Evolutionary conservation across 2,113 vertebrate genomes (phyloP).

Genomic region (Paradoxurus hermaphroditus): DNA sequence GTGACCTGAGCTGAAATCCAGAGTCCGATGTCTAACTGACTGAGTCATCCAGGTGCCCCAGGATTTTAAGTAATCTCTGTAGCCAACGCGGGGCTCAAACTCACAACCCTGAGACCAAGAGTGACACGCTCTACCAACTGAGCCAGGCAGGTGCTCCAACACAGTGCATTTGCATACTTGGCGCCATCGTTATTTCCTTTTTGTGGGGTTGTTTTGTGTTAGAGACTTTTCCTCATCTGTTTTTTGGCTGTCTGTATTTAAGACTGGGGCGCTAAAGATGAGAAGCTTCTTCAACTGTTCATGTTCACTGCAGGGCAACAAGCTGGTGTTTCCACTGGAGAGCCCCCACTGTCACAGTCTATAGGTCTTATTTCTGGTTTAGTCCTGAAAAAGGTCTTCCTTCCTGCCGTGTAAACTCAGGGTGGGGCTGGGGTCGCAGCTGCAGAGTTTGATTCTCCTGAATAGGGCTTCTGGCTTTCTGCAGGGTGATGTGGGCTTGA

Average conservation of each 20-base stretch:
- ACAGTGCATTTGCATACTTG: not conserved
- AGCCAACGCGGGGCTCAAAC: too few relatives aligned
- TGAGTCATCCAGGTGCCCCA: too few relatives aligned
- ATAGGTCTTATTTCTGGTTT: not conserved
- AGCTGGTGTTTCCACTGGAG: not conserved
- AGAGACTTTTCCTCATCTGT: not conserved
- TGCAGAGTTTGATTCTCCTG: not conserved
- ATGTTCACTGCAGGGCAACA: not conserved
- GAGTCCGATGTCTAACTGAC: too few relatives aligned
- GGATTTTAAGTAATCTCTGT: too few relatives aligned
- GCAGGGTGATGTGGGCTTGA: not conserved
- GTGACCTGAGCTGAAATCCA: too few relatives aligned
- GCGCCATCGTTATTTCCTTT: not conserved
- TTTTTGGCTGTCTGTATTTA: not conserved
- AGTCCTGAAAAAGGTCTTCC: not conserved
- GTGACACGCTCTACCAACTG: not conserved
- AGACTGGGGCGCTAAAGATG: not conserved
- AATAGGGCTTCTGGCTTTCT: not conserved
- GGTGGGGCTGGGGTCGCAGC: not conserved
- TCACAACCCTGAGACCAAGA: too few relatives aligned
- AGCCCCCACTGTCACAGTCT: not conserved
- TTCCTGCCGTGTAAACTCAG: too few relatives aligned
- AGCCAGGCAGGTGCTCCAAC: not conserved
- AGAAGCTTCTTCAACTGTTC: not conserved
- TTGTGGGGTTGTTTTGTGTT: not conserved